Base-by-base conservation (phyloP, 2,888 invertebrate species). In the Lasioglossum morio region DNA sequence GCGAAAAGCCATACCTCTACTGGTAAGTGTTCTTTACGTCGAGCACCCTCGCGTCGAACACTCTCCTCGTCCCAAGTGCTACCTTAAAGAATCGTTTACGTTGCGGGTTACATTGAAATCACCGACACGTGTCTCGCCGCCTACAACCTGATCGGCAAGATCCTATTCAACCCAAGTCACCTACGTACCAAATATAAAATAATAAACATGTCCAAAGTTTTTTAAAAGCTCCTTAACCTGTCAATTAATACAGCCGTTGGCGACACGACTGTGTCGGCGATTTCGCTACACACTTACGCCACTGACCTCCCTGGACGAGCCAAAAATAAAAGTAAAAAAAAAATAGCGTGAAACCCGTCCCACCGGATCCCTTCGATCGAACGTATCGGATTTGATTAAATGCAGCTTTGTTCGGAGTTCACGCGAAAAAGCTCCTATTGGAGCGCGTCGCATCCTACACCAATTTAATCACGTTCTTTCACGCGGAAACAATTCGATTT, bases 1-100 rank as follows among this genome's bases (percentile, higher is more conserved):
- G 99, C 93, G 99, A 99, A 96, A 99, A 99, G 96, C 99, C 99
- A 63, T 99, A 99, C 96, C 97, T 99, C 90, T 99, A 99, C 96
- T 99, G 99, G 99, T 99, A 96, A 97, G 96, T 95, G 88, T 90
- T 86, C 87, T 88, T 84, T 69, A 53, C 82, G 80, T 89, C 87
- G 78, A 91, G 91, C 27, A 87, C 87, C 46, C 87, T 91, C 72
- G 53, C 77, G 74, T 43, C 53, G 85, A 85, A 86, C 79, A 86
- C 85, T 77, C 88, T 80, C 85, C 89, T 37, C 76, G 87, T 74
- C 69, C 83, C 74, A 70, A 91, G 85, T 83, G 63, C 77, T 78
- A 74, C 27, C 79, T 81, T 88, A 84, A 87, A 82, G 85, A 91
- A 86, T 81, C 82, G 74, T 82, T 82, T 82, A 82, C 60, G 76